Evolutionary conservation across 92 coral and sea anemone species (phyloP).

Genomic region (Epizoanthus scotinus): DNA sequence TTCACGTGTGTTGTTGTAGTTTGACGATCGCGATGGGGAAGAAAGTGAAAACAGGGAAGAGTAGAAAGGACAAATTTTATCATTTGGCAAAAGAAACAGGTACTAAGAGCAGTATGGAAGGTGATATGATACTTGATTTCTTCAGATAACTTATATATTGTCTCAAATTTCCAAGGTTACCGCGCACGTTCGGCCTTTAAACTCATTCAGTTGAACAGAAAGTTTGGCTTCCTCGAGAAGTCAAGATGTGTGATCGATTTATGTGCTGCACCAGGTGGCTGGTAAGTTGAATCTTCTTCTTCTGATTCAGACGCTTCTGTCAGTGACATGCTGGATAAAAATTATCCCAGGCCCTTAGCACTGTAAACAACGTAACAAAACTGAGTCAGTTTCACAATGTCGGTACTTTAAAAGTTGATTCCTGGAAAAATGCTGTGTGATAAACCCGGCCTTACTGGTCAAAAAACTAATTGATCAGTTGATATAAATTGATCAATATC

Average conservation of each 20-base stretch:
- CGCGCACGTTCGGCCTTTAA: slow-evolving; percentile 99
- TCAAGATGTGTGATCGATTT: slow-evolving; percentile 90
- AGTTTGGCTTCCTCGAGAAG: slow-evolving; percentile 87
- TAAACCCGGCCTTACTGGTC: no score
- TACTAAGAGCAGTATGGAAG: slow-evolving; percentile 4
- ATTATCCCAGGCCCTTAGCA: not conserved
- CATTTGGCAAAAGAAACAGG: slow-evolving; percentile 99
- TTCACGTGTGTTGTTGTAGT: slow-evolving; percentile 30
- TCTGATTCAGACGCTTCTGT: not conserved
- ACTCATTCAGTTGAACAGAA: slow-evolving; percentile 94
- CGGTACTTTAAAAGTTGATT: no score
- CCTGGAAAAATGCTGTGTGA: not conserved
- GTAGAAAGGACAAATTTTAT: slow-evolving; percentile 91
- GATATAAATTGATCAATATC: no score
- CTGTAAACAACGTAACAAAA: no score
- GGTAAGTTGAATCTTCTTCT: slow-evolving; percentile 51
- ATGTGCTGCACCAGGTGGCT: slow-evolving; percentile 98
- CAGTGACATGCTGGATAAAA: not conserved
- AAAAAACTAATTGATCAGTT: no score
- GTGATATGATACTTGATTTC: not conserved
- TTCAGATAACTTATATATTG: not conserved
- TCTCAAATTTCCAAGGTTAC: slow-evolving; percentile 63
- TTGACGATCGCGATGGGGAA: slow-evolving; percentile 70
- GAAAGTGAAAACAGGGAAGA: slow-evolving; percentile 89
- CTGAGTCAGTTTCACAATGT: no score